Evolutionary conservation across 2,113 vertebrate genomes (phyloP).

Genomic region (Apodemus sylvaticus): DNA sequence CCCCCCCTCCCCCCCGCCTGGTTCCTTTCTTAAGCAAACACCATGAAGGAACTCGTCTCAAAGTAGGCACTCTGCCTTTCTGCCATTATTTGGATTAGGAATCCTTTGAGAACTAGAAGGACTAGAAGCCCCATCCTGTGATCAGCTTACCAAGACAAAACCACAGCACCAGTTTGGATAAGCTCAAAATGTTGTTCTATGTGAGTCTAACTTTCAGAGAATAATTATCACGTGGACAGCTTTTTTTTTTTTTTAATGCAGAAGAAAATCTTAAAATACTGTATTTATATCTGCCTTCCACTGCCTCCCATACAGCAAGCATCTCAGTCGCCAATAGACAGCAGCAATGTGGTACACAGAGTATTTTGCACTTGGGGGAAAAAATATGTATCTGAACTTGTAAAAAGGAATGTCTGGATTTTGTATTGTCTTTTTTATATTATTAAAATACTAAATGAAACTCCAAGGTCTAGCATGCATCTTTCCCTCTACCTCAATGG

Average conservation of each 20-base stretch:
- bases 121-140: slow-evolving; percentile 24
- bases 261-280: slow-evolving; percentile 79
- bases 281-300: slow-evolving; percentile 82
- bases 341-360: slow-evolving; percentile 91
- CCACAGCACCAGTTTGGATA: slow-evolving; percentile 57
- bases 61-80: slow-evolving; percentile 10
- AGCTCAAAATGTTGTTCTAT: slow-evolving; percentile 73
- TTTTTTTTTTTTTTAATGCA: slow-evolving; percentile 48
- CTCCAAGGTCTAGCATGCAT: slow-evolving; percentile 79
- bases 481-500: slow-evolving; percentile 31
- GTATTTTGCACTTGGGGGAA: slow-evolving; percentile 98
- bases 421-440: slow-evolving; percentile 94
- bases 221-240: slow-evolving; percentile 51
- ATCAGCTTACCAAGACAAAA: slow-evolving; percentile 51
- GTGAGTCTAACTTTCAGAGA: slow-evolving; percentile 54
- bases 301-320: slow-evolving; percentile 73
- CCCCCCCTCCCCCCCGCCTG: too few species aligned
- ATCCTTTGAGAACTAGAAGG: slow-evolving; percentile 32
- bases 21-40: slow-evolving; percentile 50
- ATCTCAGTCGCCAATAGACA: slow-evolving; percentile 75
- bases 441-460: slow-evolving; percentile 88
- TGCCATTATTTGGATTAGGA: slow-evolving; percentile 37
- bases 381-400: slow-evolving; percentile 95
- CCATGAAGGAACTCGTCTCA: background rate
- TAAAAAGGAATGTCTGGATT: slow-evolving; percentile 98